These are phyloP conservation scores for Craseonycteris thonglongyai DNA, from an alignment of 2,113 vertebrate species.

Conservation along the genomic window DNA sequence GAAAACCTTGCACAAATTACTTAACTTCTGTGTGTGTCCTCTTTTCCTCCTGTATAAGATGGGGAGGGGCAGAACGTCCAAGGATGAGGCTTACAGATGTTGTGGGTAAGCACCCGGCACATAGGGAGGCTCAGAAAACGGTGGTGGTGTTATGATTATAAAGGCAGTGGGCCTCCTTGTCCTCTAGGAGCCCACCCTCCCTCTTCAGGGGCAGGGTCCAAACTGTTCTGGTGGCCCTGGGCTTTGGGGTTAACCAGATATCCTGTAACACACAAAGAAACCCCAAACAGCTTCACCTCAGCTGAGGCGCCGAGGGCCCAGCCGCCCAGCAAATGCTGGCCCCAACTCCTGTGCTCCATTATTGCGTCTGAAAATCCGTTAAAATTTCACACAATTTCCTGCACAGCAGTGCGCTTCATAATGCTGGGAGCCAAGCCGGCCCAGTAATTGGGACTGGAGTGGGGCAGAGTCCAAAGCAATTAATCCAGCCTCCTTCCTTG, in stretches of 20 bases:
- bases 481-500: constrained; percentile 98
- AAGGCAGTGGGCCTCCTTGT: not conserved
- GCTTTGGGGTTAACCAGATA: constrained; percentile 81
- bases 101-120: not conserved
- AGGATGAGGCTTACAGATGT: not conserved
- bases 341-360: constrained; percentile 81
- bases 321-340: constrained; percentile 74
- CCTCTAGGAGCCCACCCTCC: not conserved
- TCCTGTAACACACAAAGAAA: constrained; percentile 81
- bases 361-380: constrained; percentile 91
- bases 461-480: constrained; percentile 99
- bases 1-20: not conserved
- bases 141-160: not conserved
- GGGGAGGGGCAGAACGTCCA: not conserved
- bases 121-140: not conserved
- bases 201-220: not conserved
- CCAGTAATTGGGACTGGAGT: constrained; percentile 99
- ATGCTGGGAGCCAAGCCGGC: constrained; percentile 97
- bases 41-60: not conserved
- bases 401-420: constrained; percentile 96
- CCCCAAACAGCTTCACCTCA: constrained; percentile 82
- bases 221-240: constrained; percentile 43
- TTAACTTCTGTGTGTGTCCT: not conserved
- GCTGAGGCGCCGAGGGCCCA: constrained; percentile 72
- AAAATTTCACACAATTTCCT: constrained; percentile 99